Percentiles rank a stretch among this genome's conserved stretches.
These are phyloP conservation scores for Bradypodion ventrale DNA, from an alignment of 2,797 vertebrate genomes.

Conservation along the genomic window DNA sequence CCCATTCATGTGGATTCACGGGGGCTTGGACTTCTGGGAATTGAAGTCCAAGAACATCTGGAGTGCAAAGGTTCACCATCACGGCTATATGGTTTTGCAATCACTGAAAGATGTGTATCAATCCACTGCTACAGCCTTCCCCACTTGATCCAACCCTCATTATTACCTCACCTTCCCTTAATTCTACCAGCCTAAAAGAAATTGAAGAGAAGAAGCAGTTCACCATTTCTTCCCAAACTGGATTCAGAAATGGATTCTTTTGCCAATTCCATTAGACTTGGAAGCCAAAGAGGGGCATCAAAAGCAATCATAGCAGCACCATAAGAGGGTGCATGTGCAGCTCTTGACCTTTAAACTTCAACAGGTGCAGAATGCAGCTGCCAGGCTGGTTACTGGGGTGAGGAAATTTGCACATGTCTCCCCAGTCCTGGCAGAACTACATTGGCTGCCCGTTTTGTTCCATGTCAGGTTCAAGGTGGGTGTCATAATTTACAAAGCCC, in stretches of 20 bases:
- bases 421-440: too few species aligned
- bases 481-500: too few species aligned
- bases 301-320: too few species aligned
- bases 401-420: too few species aligned
- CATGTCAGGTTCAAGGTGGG: too few species aligned
- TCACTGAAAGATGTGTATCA: background rate
- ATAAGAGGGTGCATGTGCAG: background rate
- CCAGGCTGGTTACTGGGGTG: too few species aligned
- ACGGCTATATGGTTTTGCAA: background rate
- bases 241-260: background rate
- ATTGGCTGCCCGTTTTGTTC: too few species aligned
- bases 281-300: background rate
- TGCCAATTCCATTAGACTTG: background rate
- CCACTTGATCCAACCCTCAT: background rate
- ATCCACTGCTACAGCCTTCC: background rate
- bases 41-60: too few species aligned
- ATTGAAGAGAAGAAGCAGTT: background rate
- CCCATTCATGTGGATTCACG: too few species aligned
- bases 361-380: too few species aligned
- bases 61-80: too few species aligned
- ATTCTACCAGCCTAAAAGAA: background rate
- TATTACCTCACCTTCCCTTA: background rate
- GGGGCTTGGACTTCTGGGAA: too few species aligned
- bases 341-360: background rate
- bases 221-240: background rate